Evolutionary conservation across 1,140 invertebrate species (phyloP).

Genomic region (Tribolium castaneum): DNA sequence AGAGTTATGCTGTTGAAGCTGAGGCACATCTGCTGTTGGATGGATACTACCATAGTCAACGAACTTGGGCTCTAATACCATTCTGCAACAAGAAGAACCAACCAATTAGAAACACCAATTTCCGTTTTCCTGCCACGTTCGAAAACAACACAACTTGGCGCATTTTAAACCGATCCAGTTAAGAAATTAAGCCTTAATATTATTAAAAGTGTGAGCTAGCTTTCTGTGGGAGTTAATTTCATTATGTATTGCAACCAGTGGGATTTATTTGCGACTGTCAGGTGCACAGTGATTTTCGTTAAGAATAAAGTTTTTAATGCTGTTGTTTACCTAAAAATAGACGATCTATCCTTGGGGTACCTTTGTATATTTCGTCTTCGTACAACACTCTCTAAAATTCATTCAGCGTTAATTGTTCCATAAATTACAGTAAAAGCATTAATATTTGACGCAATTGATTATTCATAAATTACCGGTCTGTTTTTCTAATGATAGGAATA

Average conservation of each 20-base stretch:
- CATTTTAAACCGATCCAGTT: too few species aligned
- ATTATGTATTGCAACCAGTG: background rate
- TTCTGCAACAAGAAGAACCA: constrained; percentile 58
- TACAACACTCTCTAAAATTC: constrained; percentile 7
- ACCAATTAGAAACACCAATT: background rate
- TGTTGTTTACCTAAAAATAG: constrained; percentile 30
- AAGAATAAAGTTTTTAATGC: constrained; percentile 4
- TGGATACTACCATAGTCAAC: constrained; percentile 65
- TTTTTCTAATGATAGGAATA: background rate
- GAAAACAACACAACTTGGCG: too few species aligned
- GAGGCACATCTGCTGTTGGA: constrained; percentile 57
- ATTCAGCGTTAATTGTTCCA: background rate
- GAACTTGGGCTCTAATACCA: constrained; percentile 66
- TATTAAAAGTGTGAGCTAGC: background rate
- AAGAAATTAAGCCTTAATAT: too few species aligned
- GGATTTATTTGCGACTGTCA: background rate
- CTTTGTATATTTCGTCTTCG: background rate
- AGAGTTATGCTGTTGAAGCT: constrained; percentile 54
- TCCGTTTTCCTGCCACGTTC: too few species aligned
- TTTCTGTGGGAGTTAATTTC: constrained; percentile 3
- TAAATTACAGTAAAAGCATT: background rate
- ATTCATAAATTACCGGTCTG: background rate
- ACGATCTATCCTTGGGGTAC: background rate
- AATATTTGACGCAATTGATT: background rate
- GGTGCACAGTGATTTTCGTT: background rate